Conservation (phyloP, 2,113 vertebrate species). For the Peromyscus leucopus region DNA sequence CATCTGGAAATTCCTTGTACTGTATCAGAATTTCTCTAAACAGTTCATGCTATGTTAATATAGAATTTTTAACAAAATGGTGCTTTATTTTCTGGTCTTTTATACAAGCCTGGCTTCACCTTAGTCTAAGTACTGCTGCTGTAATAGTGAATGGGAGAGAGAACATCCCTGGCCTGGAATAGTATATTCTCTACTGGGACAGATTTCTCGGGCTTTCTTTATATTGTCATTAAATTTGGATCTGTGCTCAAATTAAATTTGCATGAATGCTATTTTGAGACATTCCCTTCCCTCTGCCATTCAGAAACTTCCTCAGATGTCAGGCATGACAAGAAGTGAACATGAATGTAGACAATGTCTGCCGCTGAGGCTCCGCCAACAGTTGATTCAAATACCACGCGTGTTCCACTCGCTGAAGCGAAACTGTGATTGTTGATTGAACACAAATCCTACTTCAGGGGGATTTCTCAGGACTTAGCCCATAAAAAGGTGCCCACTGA, state of each 20-base stretch:
- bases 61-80: background rate
- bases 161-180: background rate
- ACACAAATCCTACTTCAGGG: background rate
- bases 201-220: constrained; percentile 5
- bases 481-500: background rate
- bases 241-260: constrained; percentile 33
- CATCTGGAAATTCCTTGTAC: background rate
- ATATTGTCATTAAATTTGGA: constrained; percentile 20
- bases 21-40: background rate
- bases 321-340: background rate
- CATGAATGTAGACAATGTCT: background rate
- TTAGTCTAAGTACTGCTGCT: background rate
- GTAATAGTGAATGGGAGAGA: background rate
- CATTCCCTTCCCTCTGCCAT: background rate
- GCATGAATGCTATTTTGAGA: background rate
- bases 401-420: background rate
- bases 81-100: background rate
- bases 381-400: background rate
- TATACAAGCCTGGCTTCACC: background rate
- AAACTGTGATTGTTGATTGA: background rate
- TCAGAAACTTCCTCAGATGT: constrained; percentile 22
- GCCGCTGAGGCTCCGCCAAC: background rate
- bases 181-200: background rate
- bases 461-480: background rate
- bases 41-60: background rate